Evolutionary conservation across 2,888 invertebrate genomes (phyloP).

Genomic region (Synanthedon vespiformis): DNA sequence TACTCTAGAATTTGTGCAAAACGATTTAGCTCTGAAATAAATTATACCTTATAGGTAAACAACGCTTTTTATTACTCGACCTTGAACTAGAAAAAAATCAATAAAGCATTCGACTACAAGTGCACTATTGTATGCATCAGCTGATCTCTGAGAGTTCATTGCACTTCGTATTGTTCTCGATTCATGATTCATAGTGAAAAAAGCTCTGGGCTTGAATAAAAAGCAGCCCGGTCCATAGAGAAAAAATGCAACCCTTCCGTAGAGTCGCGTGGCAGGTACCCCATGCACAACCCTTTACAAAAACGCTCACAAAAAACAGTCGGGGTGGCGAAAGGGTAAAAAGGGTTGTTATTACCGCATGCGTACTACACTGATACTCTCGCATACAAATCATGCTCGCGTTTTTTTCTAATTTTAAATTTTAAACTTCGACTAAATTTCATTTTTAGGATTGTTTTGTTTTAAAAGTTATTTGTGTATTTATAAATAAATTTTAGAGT

Average conservation of each 20-base stretch:
- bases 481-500: too few species aligned
- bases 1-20: too few species aligned
- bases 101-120: conserved; percentile 49
- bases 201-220: conserved; percentile 35
- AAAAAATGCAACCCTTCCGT: conserved; percentile 65
- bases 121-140: conserved; percentile 60
- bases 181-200: conserved; percentile 40
- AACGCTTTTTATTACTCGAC: conserved; percentile 17
- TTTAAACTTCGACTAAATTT: conserved; percentile 13
- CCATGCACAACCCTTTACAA: conserved; percentile 64
- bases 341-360: conserved; percentile 68
- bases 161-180: conserved; percentile 55
- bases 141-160: conserved; percentile 64
- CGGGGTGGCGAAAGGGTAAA: conserved; percentile 65
- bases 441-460: too few species aligned
- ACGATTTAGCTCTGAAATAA: too few species aligned
- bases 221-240: conserved; percentile 40
- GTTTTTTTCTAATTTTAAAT: conserved; percentile 40
- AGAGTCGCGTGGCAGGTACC: conserved; percentile 63
- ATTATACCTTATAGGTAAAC: too few species aligned
- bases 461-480: too few species aligned
- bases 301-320: conserved; percentile 64
- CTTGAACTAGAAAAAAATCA: conserved; percentile 56
- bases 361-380: conserved; percentile 24
- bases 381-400: conserved; percentile 56